phyloP scores from a whole-genome alignment of 1,140 invertebrate genomes.

The Batillaria attramentaria region DNA sequence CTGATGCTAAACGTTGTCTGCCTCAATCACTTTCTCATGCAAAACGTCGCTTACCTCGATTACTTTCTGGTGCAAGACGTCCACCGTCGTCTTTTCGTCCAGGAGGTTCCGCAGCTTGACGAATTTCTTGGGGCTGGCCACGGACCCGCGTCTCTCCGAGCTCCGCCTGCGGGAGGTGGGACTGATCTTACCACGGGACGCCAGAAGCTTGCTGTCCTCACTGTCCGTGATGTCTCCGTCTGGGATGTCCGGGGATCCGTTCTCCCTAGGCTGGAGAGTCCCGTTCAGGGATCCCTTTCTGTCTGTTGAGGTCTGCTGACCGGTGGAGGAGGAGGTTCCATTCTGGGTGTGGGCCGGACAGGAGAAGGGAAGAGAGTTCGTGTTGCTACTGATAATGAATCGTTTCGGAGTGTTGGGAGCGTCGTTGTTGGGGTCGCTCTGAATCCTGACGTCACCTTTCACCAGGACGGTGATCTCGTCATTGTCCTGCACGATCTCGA shows the following conservation, averaged over 20 bases:
- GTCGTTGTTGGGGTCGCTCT: constrained; percentile 31
- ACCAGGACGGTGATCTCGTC: constrained; percentile 53
- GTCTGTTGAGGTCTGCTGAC: background rate
- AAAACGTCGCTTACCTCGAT: constrained; percentile 50
- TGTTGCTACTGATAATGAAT: constrained; percentile 36
- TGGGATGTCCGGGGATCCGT: background rate
- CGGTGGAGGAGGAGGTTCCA: background rate
- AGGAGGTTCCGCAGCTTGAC: constrained; percentile 58
- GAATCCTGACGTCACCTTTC: constrained; percentile 45
- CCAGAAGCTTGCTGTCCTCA: constrained; percentile 25
- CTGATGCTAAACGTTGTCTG: background rate
- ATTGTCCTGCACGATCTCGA: constrained; percentile 52
- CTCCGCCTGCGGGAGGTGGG: constrained; percentile 22
- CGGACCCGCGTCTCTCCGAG: constrained; percentile 39
- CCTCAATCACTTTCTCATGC: background rate
- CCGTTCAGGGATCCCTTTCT: background rate
- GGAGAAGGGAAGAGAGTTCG: background rate
- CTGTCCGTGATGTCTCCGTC: constrained; percentile 27
- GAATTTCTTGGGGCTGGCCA: constrained; percentile 54
- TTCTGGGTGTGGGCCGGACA: background rate
- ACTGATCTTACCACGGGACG: constrained; percentile 32
- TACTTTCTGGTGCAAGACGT: constrained; percentile 59
- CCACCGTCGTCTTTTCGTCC: constrained; percentile 54
- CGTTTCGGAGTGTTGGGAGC: constrained; percentile 20
- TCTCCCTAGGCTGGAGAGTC: constrained; percentile 1